Percentiles rank a stretch among this genome's conserved stretches.
Conservation (phyloP, 2,888 invertebrate species). For the Deladenus siricidicola region DNA sequence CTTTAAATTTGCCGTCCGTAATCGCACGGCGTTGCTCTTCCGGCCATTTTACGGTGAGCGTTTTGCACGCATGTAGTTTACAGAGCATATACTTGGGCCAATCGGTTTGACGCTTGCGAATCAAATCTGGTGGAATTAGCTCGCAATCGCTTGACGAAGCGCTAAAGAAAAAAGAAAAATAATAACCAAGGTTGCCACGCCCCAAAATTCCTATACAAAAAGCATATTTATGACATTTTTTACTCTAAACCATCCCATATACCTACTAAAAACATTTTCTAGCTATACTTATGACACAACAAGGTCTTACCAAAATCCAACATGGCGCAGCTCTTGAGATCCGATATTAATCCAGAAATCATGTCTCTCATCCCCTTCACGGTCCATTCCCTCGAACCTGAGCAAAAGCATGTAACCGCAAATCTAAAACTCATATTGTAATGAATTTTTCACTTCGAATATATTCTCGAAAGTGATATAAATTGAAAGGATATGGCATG, state of each 20-base stretch:
- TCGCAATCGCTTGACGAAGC: constrained; percentile 64
- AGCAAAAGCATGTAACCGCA: constrained; percentile 61
- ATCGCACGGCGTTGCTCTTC: constrained; percentile 9
- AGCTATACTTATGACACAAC: no score
- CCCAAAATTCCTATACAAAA: background rate
- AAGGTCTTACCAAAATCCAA: constrained; percentile 99
- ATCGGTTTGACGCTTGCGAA: constrained; percentile 8
- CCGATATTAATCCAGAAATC: constrained; percentile 96
- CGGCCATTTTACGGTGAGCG: constrained; percentile 9
- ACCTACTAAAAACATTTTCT: no score
- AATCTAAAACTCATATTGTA: constrained; percentile 11
- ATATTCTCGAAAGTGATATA: background rate
- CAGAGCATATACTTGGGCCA: constrained; percentile 11
- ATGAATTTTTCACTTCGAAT: background rate
- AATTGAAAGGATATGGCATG: background rate
- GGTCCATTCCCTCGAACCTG: constrained; percentile 78
- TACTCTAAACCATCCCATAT: no score
- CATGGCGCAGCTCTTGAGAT: constrained; percentile 85
- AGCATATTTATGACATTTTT: background rate
- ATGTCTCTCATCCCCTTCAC: constrained; percentile 68
- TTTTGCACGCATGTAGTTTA: constrained; percentile 11
- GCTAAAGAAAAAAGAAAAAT: constrained; percentile 3
- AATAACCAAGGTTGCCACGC: no score
- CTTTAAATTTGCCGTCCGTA: constrained; percentile 10
- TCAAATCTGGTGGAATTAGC: constrained; percentile 13